Conservation (phyloP, 2,797 vertebrate species). For the Poeciliopsis gracilis region DNA sequence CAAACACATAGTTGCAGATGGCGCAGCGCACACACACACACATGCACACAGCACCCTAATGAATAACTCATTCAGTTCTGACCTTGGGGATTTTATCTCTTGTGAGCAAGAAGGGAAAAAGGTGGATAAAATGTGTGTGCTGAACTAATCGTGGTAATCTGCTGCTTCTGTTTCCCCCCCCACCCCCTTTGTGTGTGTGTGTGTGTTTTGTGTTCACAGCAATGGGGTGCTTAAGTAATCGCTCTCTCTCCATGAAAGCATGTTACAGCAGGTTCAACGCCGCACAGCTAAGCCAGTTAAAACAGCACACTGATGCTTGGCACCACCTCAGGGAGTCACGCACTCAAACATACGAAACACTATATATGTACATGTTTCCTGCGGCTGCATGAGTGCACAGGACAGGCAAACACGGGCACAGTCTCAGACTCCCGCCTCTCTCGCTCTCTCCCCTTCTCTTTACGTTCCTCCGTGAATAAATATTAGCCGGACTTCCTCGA, state of each 20-base stretch:
- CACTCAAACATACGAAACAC: constrained; percentile 1
- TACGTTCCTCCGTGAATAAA: constrained; percentile 52
- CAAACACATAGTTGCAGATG: constrained; percentile 39
- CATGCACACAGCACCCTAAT: constrained; percentile 45
- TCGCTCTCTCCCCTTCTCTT: background rate
- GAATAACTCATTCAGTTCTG: constrained; percentile 74
- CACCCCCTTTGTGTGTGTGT: constrained; percentile 4
- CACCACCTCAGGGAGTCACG: constrained; percentile 43
- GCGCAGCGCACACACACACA: constrained; percentile 20
- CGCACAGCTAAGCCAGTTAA: constrained; percentile 56
- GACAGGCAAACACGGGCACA: constrained; percentile 36
- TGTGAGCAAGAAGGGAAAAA: constrained; percentile 35
- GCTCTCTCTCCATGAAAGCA: constrained; percentile 39
- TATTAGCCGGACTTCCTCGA: constrained; percentile 49
- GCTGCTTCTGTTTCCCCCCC: constrained; percentile 43
- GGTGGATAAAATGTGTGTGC: constrained; percentile 45
- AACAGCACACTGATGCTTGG: constrained; percentile 54
- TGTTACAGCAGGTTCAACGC: constrained; percentile 71
- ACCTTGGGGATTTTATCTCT: constrained; percentile 76
- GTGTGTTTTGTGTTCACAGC: constrained; percentile 36
- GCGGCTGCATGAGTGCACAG: constrained; percentile 30
- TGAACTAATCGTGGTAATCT: constrained; percentile 68
- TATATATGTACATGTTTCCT: constrained; percentile 30
- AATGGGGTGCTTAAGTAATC: constrained; percentile 53
- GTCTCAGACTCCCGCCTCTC: constrained; percentile 26